Percentiles rank a stretch among this genome's conserved stretches.
phyloP scores from a whole-genome alignment of 2,888 invertebrate species.

The Parascotia fuliginaria region DNA sequence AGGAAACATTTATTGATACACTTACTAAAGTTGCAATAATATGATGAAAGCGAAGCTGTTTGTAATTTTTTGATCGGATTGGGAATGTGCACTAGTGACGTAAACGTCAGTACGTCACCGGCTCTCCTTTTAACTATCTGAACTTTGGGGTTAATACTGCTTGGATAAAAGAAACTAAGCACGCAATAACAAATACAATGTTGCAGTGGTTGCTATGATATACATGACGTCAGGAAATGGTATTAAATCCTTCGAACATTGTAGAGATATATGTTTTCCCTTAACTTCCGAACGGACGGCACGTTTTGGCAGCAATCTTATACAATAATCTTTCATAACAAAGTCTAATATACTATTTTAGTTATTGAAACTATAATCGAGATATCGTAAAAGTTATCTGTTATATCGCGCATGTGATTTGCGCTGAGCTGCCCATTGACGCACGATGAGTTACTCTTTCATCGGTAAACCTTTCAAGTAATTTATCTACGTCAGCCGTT shows the following conservation, averaged over 20 bases:
- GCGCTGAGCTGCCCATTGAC: conserved; percentile 25
- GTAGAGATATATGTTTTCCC: conserved; percentile 58
- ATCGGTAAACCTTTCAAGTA: conserved; percentile 27
- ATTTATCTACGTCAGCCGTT: conserved; percentile 22
- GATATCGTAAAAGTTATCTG: conserved; percentile 45
- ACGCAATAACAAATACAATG: background rate
- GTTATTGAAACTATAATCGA: conserved; percentile 47
- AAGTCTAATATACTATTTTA: conserved; percentile 58
- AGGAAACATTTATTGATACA: background rate
- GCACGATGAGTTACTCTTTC: conserved; percentile 36
- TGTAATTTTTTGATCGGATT: background rate
- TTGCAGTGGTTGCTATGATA: conserved; percentile 21
- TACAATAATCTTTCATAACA: conserved; percentile 68
- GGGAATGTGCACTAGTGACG: background rate
- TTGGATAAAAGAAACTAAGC: background rate
- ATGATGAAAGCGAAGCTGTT: background rate
- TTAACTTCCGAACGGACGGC: conserved; percentile 60
- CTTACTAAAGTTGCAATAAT: background rate
- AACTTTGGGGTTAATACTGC: background rate
- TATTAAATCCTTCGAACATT: conserved; percentile 55
- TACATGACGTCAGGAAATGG: conserved; percentile 44
- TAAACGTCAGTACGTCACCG: background rate
- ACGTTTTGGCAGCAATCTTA: conserved; percentile 72
- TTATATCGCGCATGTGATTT: conserved; percentile 39
- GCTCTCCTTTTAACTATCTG: background rate